Conservation (phyloP, 1,140 invertebrate species). For the Episyrphus balteatus region DNA sequence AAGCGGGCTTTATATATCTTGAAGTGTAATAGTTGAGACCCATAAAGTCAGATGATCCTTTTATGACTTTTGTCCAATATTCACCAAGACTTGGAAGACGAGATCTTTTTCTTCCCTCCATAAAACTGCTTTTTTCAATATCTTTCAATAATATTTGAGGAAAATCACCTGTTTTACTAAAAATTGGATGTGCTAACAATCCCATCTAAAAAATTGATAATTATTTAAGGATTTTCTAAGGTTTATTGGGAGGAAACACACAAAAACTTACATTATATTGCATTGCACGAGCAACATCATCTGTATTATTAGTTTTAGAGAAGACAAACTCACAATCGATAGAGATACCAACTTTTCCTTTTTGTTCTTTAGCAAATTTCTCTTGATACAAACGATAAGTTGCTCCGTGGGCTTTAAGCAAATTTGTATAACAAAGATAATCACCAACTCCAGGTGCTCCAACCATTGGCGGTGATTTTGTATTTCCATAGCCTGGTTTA, state of each 20-base stretch:
- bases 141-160: conserved; percentile 44
- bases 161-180: conserved; percentile 48
- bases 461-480: conserved; percentile 25
- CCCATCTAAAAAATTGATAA: conserved; percentile 41
- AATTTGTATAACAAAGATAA: conserved; percentile 43
- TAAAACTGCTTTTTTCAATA: conserved; percentile 42
- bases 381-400: conserved; percentile 38
- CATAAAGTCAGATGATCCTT: conserved; percentile 43
- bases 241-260: background rate
- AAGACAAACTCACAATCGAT: conserved; percentile 42
- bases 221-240: background rate
- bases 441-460: conserved; percentile 35
- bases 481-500: too few species aligned
- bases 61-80: conserved; percentile 35
- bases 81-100: conserved; percentile 34
- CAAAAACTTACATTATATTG: conserved; percentile 42
- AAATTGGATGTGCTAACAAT: conserved; percentile 52
- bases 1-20: conserved; percentile 22
- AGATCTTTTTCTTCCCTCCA: conserved; percentile 40
- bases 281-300: conserved; percentile 40
- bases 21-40: conserved; percentile 50
- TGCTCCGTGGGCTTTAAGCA: conserved; percentile 43
- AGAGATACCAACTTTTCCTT: conserved; percentile 41
- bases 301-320: conserved; percentile 28
- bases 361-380: conserved; percentile 25